Evolutionary conservation across 2,797 vertebrate genomes (phyloP).

Genomic region (Rachycentron canadum): DNA sequence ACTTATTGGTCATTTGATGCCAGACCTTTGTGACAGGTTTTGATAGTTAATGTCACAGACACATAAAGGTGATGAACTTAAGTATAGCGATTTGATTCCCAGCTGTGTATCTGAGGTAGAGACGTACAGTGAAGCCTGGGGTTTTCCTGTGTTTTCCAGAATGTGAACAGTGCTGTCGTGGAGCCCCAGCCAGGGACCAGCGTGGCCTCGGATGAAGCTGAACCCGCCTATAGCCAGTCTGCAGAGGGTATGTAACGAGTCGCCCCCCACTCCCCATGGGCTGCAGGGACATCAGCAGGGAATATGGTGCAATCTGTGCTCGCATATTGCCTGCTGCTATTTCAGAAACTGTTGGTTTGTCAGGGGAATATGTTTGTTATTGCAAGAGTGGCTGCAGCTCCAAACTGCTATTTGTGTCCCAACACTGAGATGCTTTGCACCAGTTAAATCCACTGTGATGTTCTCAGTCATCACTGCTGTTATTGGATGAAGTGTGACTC

Average conservation of each 20-base stretch:
- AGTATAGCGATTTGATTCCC: neutral
- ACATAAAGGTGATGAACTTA: no score
- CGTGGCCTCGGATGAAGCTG: slow-evolving; percentile 62
- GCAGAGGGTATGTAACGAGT: slow-evolving; percentile 65
- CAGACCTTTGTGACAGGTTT: neutral
- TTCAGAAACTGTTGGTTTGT: slow-evolving; percentile 42
- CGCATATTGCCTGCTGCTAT: slow-evolving; percentile 55
- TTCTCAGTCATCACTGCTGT: slow-evolving; percentile 6
- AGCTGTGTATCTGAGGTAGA: neutral
- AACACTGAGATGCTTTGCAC: slow-evolving; percentile 17
- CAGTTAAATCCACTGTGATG: neutral
- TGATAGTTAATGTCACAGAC: no score
- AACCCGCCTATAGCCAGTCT: slow-evolving; percentile 52
- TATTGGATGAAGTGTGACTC: neutral
- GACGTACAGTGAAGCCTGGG: neutral
- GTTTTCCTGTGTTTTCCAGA: slow-evolving; percentile 64
- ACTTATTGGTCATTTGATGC: neutral
- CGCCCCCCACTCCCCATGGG: neutral
- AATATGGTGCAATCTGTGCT: slow-evolving; percentile 62
- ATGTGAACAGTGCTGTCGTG: slow-evolving; percentile 77
- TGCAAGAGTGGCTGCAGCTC: slow-evolving; percentile 26
- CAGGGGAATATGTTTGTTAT: slow-evolving; percentile 65
- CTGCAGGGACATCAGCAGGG: slow-evolving; percentile 29
- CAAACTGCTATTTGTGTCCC: slow-evolving; percentile 51
- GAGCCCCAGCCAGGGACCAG: slow-evolving; percentile 79